Evolutionary conservation across 2,797 vertebrate genomes (phyloP).

Genomic region (Falco naumanni): DNA sequence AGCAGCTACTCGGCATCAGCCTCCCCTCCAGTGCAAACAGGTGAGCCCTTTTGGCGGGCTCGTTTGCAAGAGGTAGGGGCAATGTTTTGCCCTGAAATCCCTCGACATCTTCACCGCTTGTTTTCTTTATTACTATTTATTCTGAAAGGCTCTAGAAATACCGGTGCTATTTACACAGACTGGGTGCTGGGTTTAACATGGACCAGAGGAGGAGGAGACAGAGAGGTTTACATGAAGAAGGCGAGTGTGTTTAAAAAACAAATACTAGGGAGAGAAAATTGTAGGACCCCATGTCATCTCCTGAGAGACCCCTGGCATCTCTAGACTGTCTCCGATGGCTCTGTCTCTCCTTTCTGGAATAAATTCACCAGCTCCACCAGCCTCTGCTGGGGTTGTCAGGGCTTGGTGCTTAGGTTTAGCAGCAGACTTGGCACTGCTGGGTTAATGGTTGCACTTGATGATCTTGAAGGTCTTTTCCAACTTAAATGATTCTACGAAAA

Average conservation of each 20-base stretch:
- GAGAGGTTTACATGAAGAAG: not conserved
- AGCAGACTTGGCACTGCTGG: no score
- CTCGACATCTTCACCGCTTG: not conserved
- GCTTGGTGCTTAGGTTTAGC: not conserved
- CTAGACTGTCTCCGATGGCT: not conserved
- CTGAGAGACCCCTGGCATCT: not conserved
- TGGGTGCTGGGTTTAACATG: not conserved
- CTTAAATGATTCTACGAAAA: not conserved
- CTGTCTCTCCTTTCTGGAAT: not conserved
- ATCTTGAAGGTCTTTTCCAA: no score
- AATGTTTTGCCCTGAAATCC: not conserved
- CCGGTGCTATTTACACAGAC: constrained; percentile 39
- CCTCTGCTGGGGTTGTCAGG: not conserved
- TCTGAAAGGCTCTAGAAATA: constrained; percentile 48
- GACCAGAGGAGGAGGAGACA: not conserved
- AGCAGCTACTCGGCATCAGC: not conserved
- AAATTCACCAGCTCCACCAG: not conserved
- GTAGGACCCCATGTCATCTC: not conserved
- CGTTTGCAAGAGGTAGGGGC: rapidly evolving
- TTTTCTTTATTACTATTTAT: constrained; percentile 56
- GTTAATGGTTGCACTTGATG: no score
- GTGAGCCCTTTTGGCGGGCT: not conserved
- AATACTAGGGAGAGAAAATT: not conserved
- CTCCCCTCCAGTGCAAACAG: not conserved
- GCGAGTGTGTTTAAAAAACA: not conserved